Evolutionary conservation across 2,888 invertebrate species (phyloP), one percentile per base, ranked within the genome.

Genomic region (Spodoptera exigua): DNA sequence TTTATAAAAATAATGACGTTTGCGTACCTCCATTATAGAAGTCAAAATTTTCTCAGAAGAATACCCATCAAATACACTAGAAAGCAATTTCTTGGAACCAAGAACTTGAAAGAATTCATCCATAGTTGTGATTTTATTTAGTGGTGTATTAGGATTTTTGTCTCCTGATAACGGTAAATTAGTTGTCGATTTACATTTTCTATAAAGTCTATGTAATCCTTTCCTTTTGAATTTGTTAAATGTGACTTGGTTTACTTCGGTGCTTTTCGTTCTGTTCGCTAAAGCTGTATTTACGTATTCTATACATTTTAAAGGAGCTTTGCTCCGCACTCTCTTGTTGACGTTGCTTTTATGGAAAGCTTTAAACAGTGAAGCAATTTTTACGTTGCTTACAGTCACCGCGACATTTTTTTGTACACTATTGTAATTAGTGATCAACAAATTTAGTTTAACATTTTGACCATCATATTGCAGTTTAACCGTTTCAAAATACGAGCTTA

Each of bases 91-190:
- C 18, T 78, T 76, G 17, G 86, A 65, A 18, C 93, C 92, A n/a
- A 93, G 61, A 21, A 83, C 80, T 82, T 85, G 79, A 32, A 89
- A 86, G 65, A 93, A 93, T n/a, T 92, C 90, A 1, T 92, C 89
- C n/a, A 90, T 59, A 71, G 81, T 89, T 1, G 67, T 76, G 45
- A 93, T 89, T 82, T 86, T 87, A 67, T 72, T 79, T 13, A 93
- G 64, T 58, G 82, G 65, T 10, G 82, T 88, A 47, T 66, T 74
- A 40, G 34, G 12, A 52, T 17, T 37, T 58, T 67, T 70, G 0
- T 59, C 70, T 3, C 9, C 16, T 34, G 46, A 13, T 27, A 27
- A 9, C 0, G 76, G 62, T 60, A 88, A 80, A 47, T 84, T 86
- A 0, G 86, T 83, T 7, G 86, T 82, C 0, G 87, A 89, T 78